Percentiles rank a stretch among this genome's conserved stretches.
phyloP scores from a whole-genome alignment of 2,888 invertebrate genomes.

The Cantharis flavilabris region DNA sequence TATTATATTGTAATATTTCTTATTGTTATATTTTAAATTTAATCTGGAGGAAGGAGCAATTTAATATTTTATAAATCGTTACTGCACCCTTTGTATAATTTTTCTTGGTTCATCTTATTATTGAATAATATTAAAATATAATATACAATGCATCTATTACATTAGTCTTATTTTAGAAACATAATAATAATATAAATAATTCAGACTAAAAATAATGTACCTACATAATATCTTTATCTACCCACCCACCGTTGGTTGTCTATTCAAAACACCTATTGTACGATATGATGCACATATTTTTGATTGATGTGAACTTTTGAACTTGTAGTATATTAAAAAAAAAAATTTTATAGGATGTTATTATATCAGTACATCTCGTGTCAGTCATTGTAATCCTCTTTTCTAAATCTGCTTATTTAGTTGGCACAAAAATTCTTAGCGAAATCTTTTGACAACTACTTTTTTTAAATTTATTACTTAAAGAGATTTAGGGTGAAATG shows the following conservation, averaged over 20 bases:
- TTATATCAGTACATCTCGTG: not conserved
- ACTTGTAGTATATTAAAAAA: not conserved
- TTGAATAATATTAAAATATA: not conserved
- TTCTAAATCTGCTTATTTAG: not conserved
- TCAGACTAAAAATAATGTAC: not conserved
- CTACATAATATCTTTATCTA: not conserved
- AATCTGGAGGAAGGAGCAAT: not conserved
- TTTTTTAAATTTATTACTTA: no score
- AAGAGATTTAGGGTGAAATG: no score
- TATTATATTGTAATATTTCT: not conserved
- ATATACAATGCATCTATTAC: not conserved
- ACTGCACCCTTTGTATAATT: not conserved
- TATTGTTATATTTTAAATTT: not conserved
- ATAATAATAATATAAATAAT: not conserved
- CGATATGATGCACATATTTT: not conserved
- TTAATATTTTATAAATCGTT: not conserved
- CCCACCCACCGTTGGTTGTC: not conserved
- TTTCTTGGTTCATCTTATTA: not conserved
- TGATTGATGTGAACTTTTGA: not conserved
- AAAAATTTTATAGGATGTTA: not conserved
- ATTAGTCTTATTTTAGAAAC: not conserved
- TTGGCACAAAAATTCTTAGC: not conserved
- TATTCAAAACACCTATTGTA: not conserved
- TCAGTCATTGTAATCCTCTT: not conserved
- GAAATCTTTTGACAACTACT: no score